Percentiles rank a stretch among this genome's conserved stretches.
These are phyloP conservation scores for Rhinopomastus cyanomelas DNA, from an alignment of 2,113 vertebrate genomes.

Conservation along the genomic window DNA sequence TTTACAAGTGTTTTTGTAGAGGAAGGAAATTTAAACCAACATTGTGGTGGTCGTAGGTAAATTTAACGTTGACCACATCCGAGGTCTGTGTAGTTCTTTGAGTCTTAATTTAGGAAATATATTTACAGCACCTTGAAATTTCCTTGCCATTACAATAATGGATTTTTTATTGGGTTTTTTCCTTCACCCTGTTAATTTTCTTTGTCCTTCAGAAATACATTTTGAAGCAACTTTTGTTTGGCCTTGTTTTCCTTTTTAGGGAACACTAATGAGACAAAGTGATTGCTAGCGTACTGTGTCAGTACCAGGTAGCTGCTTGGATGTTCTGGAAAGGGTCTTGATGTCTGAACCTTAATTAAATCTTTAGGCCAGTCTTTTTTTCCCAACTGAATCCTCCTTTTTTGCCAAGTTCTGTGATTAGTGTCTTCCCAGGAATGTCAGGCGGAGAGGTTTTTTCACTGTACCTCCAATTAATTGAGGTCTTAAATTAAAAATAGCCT, in stretches of 20 bases:
- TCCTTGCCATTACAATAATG: neutral
- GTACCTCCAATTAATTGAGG: neutral
- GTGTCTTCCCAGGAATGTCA: neutral
- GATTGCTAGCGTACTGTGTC: neutral
- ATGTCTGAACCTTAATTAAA: neutral
- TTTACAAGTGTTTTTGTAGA: neutral
- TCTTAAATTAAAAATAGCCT: neutral
- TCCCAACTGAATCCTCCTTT: neutral
- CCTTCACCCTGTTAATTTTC: neutral
- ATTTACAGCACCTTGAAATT: neutral
- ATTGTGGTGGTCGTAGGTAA: neutral
- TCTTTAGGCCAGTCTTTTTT: neutral
- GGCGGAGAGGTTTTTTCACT: neutral
- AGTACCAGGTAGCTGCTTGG: neutral
- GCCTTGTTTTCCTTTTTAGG: neutral
- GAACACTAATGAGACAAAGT: neutral
- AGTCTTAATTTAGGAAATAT: neutral
- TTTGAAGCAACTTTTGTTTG: neutral
- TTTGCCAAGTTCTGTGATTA: neutral
- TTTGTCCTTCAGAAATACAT: slow-evolving; percentile 6
- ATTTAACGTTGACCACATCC: neutral
- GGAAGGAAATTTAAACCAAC: neutral
- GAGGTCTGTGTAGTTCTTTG: neutral
- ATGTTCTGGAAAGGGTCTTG: neutral
- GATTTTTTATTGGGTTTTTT: neutral